Conservation (phyloP, 1,140 invertebrate genomes). For the Drosophila kanapiae region DNA sequence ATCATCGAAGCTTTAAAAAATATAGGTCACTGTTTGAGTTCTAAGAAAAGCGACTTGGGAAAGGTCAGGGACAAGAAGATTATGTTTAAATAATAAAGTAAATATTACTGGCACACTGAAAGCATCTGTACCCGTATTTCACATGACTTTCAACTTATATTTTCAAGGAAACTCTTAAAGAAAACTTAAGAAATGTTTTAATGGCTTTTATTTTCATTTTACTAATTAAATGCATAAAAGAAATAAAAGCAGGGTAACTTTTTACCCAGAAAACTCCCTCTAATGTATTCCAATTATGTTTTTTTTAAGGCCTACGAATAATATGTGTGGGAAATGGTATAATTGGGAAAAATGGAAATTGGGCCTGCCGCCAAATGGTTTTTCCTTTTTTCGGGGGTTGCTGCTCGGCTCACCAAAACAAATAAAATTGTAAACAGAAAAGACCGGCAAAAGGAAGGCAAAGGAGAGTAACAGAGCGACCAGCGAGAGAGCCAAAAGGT, state of each 20-base stretch:
- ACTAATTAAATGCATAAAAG: no score
- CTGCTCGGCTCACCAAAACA: slow-evolving; percentile 24
- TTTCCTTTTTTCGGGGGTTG: slow-evolving; percentile 39
- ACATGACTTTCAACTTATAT: no score
- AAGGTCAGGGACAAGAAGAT: not conserved
- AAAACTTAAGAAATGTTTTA: no score
- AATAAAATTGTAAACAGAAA: slow-evolving; percentile 72
- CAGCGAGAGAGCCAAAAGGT: slow-evolving; percentile 25
- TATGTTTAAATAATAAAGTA: no score
- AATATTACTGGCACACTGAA: no score
- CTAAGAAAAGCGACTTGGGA: not conserved
- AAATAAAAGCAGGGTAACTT: not conserved
- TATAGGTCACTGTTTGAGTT: no score
- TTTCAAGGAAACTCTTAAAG: no score
- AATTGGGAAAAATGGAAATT: slow-evolving; percentile 18
- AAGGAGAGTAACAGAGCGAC: slow-evolving; percentile 5
- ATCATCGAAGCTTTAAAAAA: not conserved
- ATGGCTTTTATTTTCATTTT: not conserved
- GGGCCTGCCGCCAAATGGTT: slow-evolving; percentile 43
- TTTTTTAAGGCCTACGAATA: slow-evolving; percentile 2
- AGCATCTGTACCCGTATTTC: no score
- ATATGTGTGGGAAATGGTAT: slow-evolving; percentile 7
- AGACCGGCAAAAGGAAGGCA: slow-evolving; percentile 51
- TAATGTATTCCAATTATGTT: slow-evolving; percentile 21
- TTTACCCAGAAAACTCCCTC: not conserved